Evolutionary conservation across 2,888 invertebrate genomes (phyloP), one percentile per base, ranked within the genome.

Genomic region (Tenodera sinensis): DNA sequence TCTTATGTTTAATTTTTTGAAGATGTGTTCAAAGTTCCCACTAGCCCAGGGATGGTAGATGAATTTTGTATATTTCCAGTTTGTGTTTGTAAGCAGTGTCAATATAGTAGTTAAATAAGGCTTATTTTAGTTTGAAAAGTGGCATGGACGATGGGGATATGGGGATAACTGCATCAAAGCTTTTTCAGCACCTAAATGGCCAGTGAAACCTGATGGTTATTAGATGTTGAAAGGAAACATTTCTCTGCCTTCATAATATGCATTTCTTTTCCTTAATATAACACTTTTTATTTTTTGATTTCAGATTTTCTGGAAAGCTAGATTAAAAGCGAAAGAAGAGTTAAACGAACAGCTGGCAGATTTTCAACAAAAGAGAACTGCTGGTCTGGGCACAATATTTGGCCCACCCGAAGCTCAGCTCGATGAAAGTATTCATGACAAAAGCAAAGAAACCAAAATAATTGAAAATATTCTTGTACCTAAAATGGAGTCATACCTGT

Each of bases 371-470:
- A 98, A 98, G 93, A 94, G 98, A 91, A 97, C 97, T 82, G 97
- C 98, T 81, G 99, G 99, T 2, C 94, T 99, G 90, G 98, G 97
- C 25, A 96, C 97, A 87, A 95, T 99, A 91, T 99, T 97, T 93
- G 99, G 98, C 0, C 98, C 98, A 0, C 95, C 96, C 30, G 98
- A 98, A 94, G 95, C 95, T 90, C 95, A 97, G 91, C 94, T 98
- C 6, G 96, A 96, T 91, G 96, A 97, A 92, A 96, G 97, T 91
- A 96, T 96, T 92, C 95, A 96, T 89, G 98, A 98, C 92, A 96
- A 96, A 93, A 93, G 94, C 89, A 96, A 96, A 92, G 98, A 98
- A 93, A 94, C 95, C 89, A 96, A 95, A 93, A 95, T 97, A 88
- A 96, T 97, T 90, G 97, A 97, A 92, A 95, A 95, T 90, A 95